Base-by-base conservation (phyloP, 2,888 invertebrate species). In the Agrotis exclamationis region DNA sequence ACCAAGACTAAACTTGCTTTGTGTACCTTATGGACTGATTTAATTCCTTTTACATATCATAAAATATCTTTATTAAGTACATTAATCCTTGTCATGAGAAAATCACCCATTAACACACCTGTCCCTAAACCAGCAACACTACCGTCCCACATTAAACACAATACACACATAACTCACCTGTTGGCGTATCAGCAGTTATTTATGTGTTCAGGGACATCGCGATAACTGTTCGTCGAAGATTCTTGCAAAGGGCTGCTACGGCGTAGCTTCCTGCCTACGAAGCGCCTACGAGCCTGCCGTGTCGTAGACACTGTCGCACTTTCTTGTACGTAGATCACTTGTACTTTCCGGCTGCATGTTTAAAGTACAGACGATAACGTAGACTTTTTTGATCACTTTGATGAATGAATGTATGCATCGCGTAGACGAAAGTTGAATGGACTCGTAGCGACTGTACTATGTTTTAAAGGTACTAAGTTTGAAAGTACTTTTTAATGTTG, bases 201-300 rank as follows among this genome's bases (percentile, higher is more conserved):
- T 85, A 85, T 82, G 77, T 72, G 62, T 72, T 68, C 74, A 60
- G 71, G 66, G 56, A 78, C 68, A 69, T 64, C 59, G 74, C 77
- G 79, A 83, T 83, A 79, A 84, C 63, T 76, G 79, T 77, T 76
- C 70, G 72, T 76, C 80, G 76, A 76, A 84, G 82, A 85, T 75
- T 80, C 67, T 47, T 65, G 65, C 72, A 56, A 83, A 81, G 79
- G 77, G 79, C 70, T 51, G 71, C 84, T 85, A 84, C 85, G 85
- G 75, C 81, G 84, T 84, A 84, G 84, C 84, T 85, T 82, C 82
- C 84, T 77, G 85, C 57, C 79, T 72, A 76, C 79, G 80, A 56
- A 70, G 75, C 54, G 69, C 72, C 76, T 75, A 79, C 83, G 79
- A 76, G 4, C 66, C 54, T 76, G 54, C 57, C 76, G 70, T 75